These are phyloP conservation scores for Sebastes dallii DNA, from an alignment of 2,797 vertebrate genomes.

Conservation along the genomic window DNA sequence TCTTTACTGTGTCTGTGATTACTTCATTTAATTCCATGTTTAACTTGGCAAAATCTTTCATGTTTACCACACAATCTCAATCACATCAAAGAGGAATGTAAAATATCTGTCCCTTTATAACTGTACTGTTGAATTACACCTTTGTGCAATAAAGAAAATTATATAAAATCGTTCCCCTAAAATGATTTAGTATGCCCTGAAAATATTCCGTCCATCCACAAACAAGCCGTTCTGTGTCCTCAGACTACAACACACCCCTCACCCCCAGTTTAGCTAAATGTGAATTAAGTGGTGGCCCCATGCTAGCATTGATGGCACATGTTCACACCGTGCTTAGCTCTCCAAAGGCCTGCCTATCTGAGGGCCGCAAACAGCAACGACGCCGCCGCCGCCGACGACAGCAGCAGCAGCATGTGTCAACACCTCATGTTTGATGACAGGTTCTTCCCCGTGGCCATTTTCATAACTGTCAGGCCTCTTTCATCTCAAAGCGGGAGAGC, in stretches of 20 bases:
- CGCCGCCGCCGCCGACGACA: background rate
- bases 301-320: conserved; percentile 22
- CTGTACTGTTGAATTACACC: too few relatives aligned
- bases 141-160: too few relatives aligned
- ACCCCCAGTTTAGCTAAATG: background rate
- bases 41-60: too few relatives aligned
- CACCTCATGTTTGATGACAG: conserved; percentile 59
- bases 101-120: too few relatives aligned
- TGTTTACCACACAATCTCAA: too few relatives aligned
- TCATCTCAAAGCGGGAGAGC: conserved; percentile 52
- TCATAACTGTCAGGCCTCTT: conserved; percentile 60
- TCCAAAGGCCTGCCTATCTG: conserved; percentile 17
- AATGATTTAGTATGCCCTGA: background rate
- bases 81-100: too few relatives aligned
- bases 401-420: conserved; percentile 42
- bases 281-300: conserved; percentile 19
- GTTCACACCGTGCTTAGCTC: conserved; percentile 32
- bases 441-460: conserved; percentile 49
- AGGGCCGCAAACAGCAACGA: conserved; percentile 19
- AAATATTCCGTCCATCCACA: background rate
- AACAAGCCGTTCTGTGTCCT: background rate
- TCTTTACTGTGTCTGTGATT: too few relatives aligned
- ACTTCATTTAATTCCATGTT: too few relatives aligned
- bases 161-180: background rate
- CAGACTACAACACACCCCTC: background rate